Evolutionary conservation across 2,888 invertebrate genomes (phyloP).

Genomic region (Galerucella pusilla): DNA sequence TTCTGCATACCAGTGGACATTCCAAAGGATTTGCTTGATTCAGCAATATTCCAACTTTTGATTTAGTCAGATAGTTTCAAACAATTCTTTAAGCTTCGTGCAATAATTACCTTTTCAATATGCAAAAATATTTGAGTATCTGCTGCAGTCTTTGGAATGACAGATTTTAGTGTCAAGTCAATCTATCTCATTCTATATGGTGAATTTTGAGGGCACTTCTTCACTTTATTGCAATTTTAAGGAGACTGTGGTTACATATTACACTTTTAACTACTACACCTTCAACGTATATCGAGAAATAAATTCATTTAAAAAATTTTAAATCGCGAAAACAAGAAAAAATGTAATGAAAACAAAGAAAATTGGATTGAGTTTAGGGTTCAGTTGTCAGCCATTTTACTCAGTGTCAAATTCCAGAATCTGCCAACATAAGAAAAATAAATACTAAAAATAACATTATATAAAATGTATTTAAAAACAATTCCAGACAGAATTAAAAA

Average conservation of each 20-base stretch:
- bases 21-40: constrained; percentile 54
- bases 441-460: constrained; percentile 33
- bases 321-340: constrained; percentile 59
- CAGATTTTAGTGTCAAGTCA: constrained; percentile 62
- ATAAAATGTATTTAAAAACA: constrained; percentile 16
- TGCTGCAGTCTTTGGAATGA: constrained; percentile 56
- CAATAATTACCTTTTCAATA: constrained; percentile 59
- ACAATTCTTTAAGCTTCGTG: constrained; percentile 14
- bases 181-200: constrained; percentile 63
- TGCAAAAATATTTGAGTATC: constrained; percentile 57
- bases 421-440: constrained; percentile 57
- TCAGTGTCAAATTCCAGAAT: constrained; percentile 65
- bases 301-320: constrained; percentile 39
- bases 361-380: constrained; percentile 62
- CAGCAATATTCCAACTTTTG: constrained; percentile 17
- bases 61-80: background rate
- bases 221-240: constrained; percentile 47
- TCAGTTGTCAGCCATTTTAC: constrained; percentile 64
- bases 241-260: constrained; percentile 37
- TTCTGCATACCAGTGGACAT: constrained; percentile 61
- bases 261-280: constrained; percentile 33
- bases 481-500: constrained; percentile 8
- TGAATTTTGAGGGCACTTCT: constrained; percentile 61
- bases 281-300: constrained; percentile 29
- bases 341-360: constrained; percentile 66